Percentiles rank a stretch among this genome's conserved stretches.
Conservation (phyloP, 2,797 vertebrate species). For the Crocodylus rhombifer region DNA sequence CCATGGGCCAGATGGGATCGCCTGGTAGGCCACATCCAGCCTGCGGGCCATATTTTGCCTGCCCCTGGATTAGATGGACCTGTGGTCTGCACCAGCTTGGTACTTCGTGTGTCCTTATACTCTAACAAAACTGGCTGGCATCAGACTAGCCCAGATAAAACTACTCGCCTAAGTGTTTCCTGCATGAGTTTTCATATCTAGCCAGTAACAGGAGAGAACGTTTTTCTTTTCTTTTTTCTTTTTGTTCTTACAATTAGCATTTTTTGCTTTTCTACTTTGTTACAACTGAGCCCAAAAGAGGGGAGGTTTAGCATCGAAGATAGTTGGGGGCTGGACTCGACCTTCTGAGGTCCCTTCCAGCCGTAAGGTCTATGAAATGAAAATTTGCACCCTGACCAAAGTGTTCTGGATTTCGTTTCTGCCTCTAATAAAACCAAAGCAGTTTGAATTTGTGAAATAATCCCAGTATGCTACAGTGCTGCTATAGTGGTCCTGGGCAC, state of each 20-base stretch:
- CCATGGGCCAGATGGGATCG: too few species aligned
- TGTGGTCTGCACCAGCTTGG: too few species aligned
- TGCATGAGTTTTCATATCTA: not conserved
- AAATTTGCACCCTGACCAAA: not conserved
- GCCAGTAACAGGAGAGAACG: not conserved
- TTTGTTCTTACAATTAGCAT: not conserved
- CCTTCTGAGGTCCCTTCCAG: too few species aligned
- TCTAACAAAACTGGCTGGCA: not conserved
- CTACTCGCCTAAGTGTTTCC: not conserved
- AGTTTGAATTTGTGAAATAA: slow-evolving; percentile 34
- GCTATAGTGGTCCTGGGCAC: not conserved
- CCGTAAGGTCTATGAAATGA: too few species aligned
- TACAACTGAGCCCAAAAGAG: slow-evolving; percentile 29
- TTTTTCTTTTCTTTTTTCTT: not conserved
- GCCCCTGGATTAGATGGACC: too few species aligned
- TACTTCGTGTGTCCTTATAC: too few species aligned
- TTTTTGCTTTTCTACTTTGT: not conserved
- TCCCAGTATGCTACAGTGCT: not conserved
- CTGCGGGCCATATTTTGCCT: too few species aligned
- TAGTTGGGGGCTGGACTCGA: not conserved
- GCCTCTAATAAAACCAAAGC: slow-evolving; percentile 45
- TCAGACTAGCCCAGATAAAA: not conserved
- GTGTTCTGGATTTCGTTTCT: slow-evolving; percentile 36
- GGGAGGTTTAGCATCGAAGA: slow-evolving; percentile 33
- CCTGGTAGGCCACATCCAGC: too few species aligned